Conservation (phyloP, 2,113 vertebrate species). For the Oreochromis tanganicae region DNA sequence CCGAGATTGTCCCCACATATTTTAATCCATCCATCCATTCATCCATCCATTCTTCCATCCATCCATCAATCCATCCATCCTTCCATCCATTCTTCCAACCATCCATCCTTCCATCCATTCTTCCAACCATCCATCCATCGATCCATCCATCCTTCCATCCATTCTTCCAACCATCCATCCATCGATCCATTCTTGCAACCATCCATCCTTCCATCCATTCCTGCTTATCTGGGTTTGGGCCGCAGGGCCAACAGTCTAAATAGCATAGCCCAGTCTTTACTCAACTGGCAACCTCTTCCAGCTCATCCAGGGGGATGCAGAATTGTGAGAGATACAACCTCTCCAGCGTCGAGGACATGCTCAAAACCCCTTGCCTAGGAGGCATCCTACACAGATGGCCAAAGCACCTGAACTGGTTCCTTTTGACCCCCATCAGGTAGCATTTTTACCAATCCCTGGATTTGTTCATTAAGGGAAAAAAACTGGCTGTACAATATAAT, state of each 20-base stretch:
- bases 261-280: neutral
- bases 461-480: neutral
- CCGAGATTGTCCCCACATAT: neutral
- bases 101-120: accelerated
- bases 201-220: neutral
- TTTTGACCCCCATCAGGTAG: neutral
- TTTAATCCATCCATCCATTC: neutral
- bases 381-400: neutral
- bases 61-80: too few species aligned
- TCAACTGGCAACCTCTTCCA: neutral
- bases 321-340: neutral
- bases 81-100: too few species aligned
- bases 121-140: too few species aligned
- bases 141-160: too few species aligned
- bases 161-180: accelerated
- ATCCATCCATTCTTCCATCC: neutral
- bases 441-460: neutral
- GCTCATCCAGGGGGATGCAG: neutral
- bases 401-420: neutral
- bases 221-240: neutral
- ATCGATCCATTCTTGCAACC: accelerated
- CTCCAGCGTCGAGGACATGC: neutral
- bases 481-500: neutral
- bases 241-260: neutral
- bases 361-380: accelerated